phyloP scores from a whole-genome alignment of 2,113 vertebrate genomes.

The Ivindomyrus marchei region DNA sequence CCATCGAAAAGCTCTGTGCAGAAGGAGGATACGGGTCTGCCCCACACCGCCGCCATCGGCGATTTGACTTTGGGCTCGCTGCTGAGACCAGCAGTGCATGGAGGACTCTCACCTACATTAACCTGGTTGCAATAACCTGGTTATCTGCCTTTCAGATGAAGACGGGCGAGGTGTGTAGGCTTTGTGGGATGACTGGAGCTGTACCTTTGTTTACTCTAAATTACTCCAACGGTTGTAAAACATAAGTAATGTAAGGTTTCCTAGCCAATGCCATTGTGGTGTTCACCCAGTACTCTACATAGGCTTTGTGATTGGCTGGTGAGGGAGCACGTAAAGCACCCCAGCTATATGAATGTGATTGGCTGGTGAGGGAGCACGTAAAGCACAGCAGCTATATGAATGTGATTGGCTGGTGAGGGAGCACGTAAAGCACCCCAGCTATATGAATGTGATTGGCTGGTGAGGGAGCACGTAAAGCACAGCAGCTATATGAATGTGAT shows the following conservation, averaged over 20 bases:
- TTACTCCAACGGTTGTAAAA: neutral
- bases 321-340: neutral
- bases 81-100: neutral
- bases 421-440: neutral
- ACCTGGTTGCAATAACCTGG: neutral
- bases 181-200: neutral
- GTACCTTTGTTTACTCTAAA: neutral
- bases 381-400: too few species aligned
- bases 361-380: neutral
- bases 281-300: neutral
- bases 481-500: neutral
- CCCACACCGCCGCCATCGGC: neutral
- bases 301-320: neutral
- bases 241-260: neutral
- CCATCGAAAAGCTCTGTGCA: neutral
- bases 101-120: neutral
- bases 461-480: neutral
- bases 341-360: neutral
- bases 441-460: neutral
- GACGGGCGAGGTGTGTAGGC: neutral
- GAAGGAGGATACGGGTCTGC: neutral
- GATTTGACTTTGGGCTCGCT: neutral
- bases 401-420: neutral
- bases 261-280: neutral
- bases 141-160: neutral